Base-by-base conservation (phyloP, 2,888 invertebrate species). In the Leptinotarsa tumamoca region DNA sequence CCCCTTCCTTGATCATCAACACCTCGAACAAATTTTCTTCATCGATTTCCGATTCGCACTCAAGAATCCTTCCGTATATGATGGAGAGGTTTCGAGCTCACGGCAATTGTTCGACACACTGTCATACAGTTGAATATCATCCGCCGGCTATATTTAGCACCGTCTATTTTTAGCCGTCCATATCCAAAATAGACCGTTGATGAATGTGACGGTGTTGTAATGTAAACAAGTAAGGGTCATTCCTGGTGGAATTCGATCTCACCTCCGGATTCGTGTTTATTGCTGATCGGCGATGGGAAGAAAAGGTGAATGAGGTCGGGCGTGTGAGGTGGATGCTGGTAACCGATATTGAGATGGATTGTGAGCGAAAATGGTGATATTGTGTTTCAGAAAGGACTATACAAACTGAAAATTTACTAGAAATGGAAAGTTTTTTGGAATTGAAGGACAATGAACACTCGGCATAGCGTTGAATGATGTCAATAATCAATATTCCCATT, bases 181-280 rank as follows among this genome's bases (percentile, higher is more conserved):
- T 74, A 67, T 71, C 77, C 58, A 72, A 78, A 78, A 80, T 80
- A 80, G 80, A 80, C 67, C 73, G 71, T 71, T 78, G 79, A 78
- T 79, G 76, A 79, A 79, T 80, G 77, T 74, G 69, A 69, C 69
- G 69, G 69, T 69, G 56, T 69, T 52, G 51, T 52, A 68, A 56
- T 56, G 56, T 70, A 70, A 70, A 70, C 70, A 70, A 49, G 70
- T 56, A 70, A 70, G 70, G 56, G 58, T 70, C 70, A 70, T 70
- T 70, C 58, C 50, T 70, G 54, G 18, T n/a, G 43, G 70, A 70
- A 70, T 70, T 23, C 58, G 58, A 70, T 63, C 63, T 43, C 63
- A 63, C 27, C 43, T 58, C 58, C 21, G 23, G 21, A 23, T 58
- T 23, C 58, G 58, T 15, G 58, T 27, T 63, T 33, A 15, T 33